Percentiles rank a stretch among this genome's conserved stretches.
phyloP scores from a whole-genome alignment of 2,113 vertebrate genomes.

The Crotalus horridus region DNA sequence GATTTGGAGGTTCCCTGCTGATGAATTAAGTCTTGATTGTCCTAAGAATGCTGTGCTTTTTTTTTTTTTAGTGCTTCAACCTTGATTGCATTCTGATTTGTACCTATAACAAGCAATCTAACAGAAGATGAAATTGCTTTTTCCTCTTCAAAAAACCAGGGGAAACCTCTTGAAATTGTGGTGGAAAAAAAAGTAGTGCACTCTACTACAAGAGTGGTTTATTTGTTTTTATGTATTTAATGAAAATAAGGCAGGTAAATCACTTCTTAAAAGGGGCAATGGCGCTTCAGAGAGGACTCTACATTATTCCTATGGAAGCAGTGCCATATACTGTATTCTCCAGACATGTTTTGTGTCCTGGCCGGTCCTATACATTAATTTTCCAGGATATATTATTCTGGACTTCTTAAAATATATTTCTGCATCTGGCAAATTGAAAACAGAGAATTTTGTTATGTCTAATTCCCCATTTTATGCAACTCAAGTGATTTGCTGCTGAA shows the following conservation, averaged over 20 bases:
- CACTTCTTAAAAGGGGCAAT: neutral
- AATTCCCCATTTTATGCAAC: neutral
- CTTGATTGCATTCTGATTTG: conserved; percentile 63
- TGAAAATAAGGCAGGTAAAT: neutral
- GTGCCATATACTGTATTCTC: neutral
- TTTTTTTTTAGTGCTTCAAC: conserved; percentile 51
- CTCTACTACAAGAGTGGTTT: neutral
- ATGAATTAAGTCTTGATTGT: conserved; percentile 44
- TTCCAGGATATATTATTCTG: neutral
- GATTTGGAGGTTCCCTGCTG: conserved; percentile 31
- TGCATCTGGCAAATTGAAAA: neutral
- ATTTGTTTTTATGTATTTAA: neutral
- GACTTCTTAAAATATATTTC: neutral
- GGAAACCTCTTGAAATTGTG: conserved; percentile 42
- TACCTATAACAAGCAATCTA: conserved; percentile 56
- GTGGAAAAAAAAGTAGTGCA: conserved; percentile 1
- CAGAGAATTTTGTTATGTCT: neutral
- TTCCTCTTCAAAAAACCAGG: conserved; percentile 46
- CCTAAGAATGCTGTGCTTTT: conserved; percentile 51
- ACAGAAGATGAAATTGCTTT: conserved; percentile 62
- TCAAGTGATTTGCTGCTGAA: neutral
- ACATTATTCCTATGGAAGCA: neutral
- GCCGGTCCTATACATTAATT: neutral
- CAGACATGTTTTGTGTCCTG: neutral
- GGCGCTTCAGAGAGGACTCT: neutral